A percentile compares a stretch with the other conserved stretches of the same genome.
These are phyloP conservation scores for Drosophila merina DNA, from an alignment of 2,888 invertebrate genomes.

Conservation along the genomic window DNA sequence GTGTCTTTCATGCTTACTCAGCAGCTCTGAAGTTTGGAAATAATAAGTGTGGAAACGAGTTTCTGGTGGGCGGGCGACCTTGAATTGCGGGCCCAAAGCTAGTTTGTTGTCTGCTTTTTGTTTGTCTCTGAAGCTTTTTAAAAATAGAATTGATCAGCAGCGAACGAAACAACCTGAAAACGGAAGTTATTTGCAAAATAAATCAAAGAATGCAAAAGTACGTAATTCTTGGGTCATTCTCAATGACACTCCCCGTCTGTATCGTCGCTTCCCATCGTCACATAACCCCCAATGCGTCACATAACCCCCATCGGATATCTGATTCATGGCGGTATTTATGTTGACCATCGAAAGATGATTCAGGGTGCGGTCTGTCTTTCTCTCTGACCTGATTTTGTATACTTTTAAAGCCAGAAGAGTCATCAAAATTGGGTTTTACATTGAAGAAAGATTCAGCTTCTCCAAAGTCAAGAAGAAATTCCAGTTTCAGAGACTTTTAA, in stretches of 20 bases:
- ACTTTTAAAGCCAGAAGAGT: conserved; percentile 7
- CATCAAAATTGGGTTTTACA: conserved; percentile 11
- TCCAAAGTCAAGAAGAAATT: not conserved
- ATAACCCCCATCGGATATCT: conserved; percentile 22
- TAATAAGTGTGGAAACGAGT: conserved; percentile 25
- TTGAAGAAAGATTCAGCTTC: not conserved
- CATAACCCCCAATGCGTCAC: conserved; percentile 19
- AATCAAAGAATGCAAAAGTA: not conserved
- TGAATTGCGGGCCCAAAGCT: conserved; percentile 49
- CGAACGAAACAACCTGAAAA: not conserved
- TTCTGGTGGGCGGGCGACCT: conserved; percentile 54
- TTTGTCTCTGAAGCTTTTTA: conserved; percentile 22
- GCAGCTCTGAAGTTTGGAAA: conserved; percentile 18
- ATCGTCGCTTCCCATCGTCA: not conserved
- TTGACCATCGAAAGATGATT: conserved; percentile 26
- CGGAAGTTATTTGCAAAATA: conserved; percentile 16
- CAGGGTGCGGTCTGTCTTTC: conserved; percentile 25
- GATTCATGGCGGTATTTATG: conserved; percentile 17
- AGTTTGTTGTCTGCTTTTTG: conserved; percentile 23
- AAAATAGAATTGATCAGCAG: conserved; percentile 28
- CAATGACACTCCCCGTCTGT: conserved; percentile 2
- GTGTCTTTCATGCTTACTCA: conserved; percentile 25
- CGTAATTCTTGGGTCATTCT: not conserved
- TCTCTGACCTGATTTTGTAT: conserved; percentile 21
- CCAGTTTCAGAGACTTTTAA: not conserved